Evolutionary conservation across 2,113 vertebrate genomes (phyloP).

Genomic region (Vombatus ursinus): DNA sequence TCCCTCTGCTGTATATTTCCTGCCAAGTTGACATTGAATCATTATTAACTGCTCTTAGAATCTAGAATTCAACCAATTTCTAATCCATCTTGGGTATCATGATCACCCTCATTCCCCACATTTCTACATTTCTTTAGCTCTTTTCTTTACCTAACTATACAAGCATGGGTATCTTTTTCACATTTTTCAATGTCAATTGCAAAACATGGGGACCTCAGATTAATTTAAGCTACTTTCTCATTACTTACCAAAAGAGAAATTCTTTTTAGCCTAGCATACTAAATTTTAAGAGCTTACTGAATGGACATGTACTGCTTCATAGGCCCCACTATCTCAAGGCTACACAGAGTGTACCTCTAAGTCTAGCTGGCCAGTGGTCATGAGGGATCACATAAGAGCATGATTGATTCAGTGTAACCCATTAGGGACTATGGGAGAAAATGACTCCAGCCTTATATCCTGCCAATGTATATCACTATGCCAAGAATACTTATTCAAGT

Average conservation of each 20-base stretch:
- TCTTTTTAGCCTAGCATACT: neutral
- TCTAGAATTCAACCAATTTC: neutral
- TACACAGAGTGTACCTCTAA: neutral
- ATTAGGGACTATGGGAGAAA: neutral
- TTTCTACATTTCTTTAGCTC: neutral
- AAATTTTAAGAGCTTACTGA: neutral
- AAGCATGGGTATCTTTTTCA: neutral
- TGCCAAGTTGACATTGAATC: neutral
- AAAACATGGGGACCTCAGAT: neutral
- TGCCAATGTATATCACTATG: neutral
- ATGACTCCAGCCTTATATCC: neutral
- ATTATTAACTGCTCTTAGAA: neutral
- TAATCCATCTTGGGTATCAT: neutral
- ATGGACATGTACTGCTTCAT: neutral
- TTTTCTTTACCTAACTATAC: neutral
- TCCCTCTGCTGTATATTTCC: neutral
- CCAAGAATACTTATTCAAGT: neutral
- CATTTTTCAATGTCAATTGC: neutral
- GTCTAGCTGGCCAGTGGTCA: neutral
- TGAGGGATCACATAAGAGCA: neutral
- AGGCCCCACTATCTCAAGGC: neutral
- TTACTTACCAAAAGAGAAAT: neutral
- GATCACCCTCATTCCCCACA: neutral
- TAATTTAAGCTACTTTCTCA: neutral
- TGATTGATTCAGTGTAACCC: neutral